Base-by-base conservation (phyloP, 2,888 invertebrate genomes). In the Agelastica alni region DNA sequence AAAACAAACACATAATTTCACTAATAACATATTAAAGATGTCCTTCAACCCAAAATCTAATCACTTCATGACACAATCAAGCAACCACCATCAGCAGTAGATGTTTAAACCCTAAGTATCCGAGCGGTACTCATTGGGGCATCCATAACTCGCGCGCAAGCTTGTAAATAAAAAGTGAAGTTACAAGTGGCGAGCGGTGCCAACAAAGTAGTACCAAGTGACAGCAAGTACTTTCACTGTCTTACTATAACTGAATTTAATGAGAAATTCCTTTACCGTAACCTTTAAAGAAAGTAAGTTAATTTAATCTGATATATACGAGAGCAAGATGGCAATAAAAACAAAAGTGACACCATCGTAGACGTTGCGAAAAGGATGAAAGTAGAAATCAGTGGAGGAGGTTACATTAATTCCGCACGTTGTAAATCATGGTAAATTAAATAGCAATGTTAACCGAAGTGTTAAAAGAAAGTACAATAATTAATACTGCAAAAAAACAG, bases 141-240 rank as follows among this genome's bases (percentile, higher is more conserved):
- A 36, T 17, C 9, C n/a, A n/a, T 36, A 36, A n/a, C 36, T 12
- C 10, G 3, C n/a, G 10, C 17, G 17, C 12, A 17, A 16, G 37
- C 17, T 18, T 37, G 18, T n/a, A 26, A 26, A 26, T 9, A 26
- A 44, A 39, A 39, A 37, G 51, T 14, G 57, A 51, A 58, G 9
- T 7, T 14, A 14, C 2, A 14, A 5, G 7, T 2, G n/a, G 7
- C 28, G 9, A n/a, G 6, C 6, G n/a, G 9, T 28, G 7, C 28
- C n/a, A 28, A n/a, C n/a, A 28, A 28, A 37, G 37, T 18, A 37
- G n/a, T 36, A 12, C 20, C 37, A 34, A 63, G 60, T 54, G 62
- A 62, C 51, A 61, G 60, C 59, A 54, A 56, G 55, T 61, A 66
- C 69, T 70, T 70, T 70, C 70, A 68, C 70, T 66, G 62, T 64